Conservation (phyloP, 2,888 invertebrate genomes). For the Orthonevra nobilis region DNA sequence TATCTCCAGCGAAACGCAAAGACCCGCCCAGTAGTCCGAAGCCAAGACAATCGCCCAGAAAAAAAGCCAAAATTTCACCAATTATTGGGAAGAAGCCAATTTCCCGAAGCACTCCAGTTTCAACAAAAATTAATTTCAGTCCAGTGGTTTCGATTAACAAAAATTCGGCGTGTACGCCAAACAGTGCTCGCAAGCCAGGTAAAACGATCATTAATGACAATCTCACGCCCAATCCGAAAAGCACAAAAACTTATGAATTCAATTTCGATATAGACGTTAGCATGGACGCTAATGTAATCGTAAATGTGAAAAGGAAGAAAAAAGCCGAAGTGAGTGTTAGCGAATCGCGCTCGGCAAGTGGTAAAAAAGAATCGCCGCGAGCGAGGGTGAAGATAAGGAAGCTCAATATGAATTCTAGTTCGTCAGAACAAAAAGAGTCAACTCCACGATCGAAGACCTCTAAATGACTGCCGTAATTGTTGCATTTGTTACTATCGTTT, state of each 20-base stretch:
- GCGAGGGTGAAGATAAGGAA: conserved; percentile 76
- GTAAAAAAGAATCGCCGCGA: conserved; percentile 72
- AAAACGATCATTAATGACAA: conserved; percentile 78
- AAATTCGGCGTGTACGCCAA: conserved; percentile 23
- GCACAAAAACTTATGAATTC: conserved; percentile 78
- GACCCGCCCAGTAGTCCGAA: neutral
- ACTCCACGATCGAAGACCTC: conserved; percentile 20
- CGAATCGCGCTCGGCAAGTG: conserved; percentile 15
- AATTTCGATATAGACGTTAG: conserved; percentile 80
- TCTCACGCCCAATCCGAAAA: conserved; percentile 76
- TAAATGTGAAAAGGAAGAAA: conserved; percentile 79
- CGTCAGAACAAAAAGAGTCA: neutral
- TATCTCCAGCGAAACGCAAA: conserved; percentile 7
- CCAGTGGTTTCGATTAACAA: conserved; percentile 72
- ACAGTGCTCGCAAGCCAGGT: conserved; percentile 74
- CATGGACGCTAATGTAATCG: conserved; percentile 80
- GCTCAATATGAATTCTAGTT: conserved; percentile 59
- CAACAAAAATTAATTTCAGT: conserved; percentile 74
- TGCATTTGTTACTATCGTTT: conserved; percentile 11
- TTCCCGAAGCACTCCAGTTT: conserved; percentile 70
- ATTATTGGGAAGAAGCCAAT: conserved; percentile 20
- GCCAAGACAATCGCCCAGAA: too few relatives aligned
- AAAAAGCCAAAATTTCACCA: neutral
- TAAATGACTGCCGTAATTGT: conserved; percentile 4
- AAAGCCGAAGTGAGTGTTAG: conserved; percentile 66